These are phyloP conservation scores for Drosophila stalkeri DNA, from an alignment of 2,888 invertebrate genomes.

Conservation along the genomic window DNA sequence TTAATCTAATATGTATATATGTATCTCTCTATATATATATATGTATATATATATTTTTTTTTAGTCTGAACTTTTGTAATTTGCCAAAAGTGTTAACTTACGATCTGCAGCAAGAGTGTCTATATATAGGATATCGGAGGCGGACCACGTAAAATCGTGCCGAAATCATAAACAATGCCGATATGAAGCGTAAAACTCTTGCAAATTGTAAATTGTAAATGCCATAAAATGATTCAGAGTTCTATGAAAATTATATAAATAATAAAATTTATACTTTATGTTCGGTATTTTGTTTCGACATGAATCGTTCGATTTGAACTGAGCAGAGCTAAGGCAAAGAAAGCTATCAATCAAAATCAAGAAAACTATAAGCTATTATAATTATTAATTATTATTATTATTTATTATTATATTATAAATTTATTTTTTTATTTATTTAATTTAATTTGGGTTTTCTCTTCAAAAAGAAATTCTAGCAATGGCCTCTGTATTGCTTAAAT, in stretches of 20 bases:
- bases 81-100: conserved; percentile 30
- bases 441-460: too few relatives aligned
- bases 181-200: conserved; percentile 35
- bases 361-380: too few relatives aligned
- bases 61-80: conserved; percentile 9
- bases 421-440: too few relatives aligned
- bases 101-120: neutral
- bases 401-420: too few relatives aligned
- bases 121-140: conserved; percentile 4
- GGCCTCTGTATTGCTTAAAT: too few relatives aligned
- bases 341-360: too few relatives aligned
- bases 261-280: neutral
- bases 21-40: too few relatives aligned
- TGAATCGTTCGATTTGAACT: neutral
- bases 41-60: neutral
- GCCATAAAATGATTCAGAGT: conserved; percentile 25
- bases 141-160: conserved; percentile 46
- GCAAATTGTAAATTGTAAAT: conserved; percentile 27
- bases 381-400: neutral
- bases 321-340: neutral
- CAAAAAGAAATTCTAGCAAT: too few relatives aligned
- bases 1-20: too few relatives aligned
- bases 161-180: conserved; percentile 31
- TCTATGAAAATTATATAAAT: neutral
- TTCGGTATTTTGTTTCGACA: neutral